Evolutionary conservation across 2,113 vertebrate genomes (phyloP).

Genomic region (Colaptes auratus): DNA sequence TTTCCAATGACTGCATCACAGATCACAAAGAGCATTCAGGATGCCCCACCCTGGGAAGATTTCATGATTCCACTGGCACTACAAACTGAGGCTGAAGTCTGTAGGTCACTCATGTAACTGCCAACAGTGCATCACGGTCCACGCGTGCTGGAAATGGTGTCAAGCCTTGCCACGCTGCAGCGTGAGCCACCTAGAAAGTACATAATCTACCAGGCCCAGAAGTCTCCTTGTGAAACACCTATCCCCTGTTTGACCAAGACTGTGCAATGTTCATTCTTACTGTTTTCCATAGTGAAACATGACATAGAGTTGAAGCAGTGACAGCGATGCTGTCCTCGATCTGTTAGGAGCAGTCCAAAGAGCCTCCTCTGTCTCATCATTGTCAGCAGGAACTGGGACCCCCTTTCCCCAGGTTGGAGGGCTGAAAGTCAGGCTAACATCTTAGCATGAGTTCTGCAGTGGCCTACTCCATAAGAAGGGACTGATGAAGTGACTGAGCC

Average conservation of each 20-base stretch:
- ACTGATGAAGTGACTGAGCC: too few relatives aligned
- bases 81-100: neutral
- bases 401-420: too few relatives aligned
- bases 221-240: neutral
- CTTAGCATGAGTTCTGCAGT: too few relatives aligned
- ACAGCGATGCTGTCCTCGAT: neutral
- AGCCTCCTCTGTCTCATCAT: too few relatives aligned
- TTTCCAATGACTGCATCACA: neutral
- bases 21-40: neutral
- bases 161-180: neutral
- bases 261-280: accelerated
- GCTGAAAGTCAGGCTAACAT: too few relatives aligned
- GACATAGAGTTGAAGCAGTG: neutral
- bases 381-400: too few relatives aligned
- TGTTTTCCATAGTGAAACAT: neutral
- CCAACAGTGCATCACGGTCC: neutral
- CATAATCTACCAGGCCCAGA: neutral
- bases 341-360: too few relatives aligned
- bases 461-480: too few relatives aligned
- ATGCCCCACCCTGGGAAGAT: neutral
- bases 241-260: neutral
- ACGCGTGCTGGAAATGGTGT: neutral
- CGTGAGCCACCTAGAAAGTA: neutral
- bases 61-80: neutral
- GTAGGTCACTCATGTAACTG: neutral